These are phyloP conservation scores for Peromyscus attwateri DNA, from an alignment of 2,797 vertebrate genomes.

Conservation along the genomic window DNA sequence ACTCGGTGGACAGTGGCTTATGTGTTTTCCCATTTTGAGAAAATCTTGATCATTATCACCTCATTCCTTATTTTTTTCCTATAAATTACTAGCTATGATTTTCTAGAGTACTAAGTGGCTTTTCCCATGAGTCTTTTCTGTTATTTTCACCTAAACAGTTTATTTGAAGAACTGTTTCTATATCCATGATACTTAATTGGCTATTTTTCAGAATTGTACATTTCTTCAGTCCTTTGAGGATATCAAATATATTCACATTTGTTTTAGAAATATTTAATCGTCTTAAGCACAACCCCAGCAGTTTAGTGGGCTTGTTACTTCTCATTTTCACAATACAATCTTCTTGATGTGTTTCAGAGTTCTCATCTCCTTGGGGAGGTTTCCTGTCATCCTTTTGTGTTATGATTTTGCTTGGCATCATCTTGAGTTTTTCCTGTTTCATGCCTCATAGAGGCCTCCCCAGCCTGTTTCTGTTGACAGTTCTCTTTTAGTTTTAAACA, in stretches of 20 bases:
- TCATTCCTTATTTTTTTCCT: conserved; percentile 19
- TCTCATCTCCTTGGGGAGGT: neutral
- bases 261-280: conserved; percentile 57
- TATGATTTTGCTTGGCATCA: conserved; percentile 2
- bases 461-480: conserved; percentile 1
- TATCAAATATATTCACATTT: conserved; percentile 51
- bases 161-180: conserved; percentile 1
- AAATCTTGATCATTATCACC: conserved; percentile 47
- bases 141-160: conserved; percentile 31
- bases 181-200: neutral
- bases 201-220: conserved; percentile 47
- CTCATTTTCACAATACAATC: neutral
- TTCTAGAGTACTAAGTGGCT: neutral
- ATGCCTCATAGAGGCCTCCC: conserved; percentile 24
- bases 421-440: conserved; percentile 17
- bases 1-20: neutral
- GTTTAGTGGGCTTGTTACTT: conserved; percentile 24
- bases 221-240: conserved; percentile 51
- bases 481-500: conserved; percentile 51
- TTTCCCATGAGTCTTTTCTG: neutral
- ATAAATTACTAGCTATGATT: neutral
- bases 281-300: neutral
- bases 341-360: neutral
- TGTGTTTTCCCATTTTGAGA: conserved; percentile 56
- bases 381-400: conserved; percentile 11